Evolutionary conservation across 2,113 vertebrate species (phyloP).

Genomic region (Leptobrachium ailaonicum): DNA sequence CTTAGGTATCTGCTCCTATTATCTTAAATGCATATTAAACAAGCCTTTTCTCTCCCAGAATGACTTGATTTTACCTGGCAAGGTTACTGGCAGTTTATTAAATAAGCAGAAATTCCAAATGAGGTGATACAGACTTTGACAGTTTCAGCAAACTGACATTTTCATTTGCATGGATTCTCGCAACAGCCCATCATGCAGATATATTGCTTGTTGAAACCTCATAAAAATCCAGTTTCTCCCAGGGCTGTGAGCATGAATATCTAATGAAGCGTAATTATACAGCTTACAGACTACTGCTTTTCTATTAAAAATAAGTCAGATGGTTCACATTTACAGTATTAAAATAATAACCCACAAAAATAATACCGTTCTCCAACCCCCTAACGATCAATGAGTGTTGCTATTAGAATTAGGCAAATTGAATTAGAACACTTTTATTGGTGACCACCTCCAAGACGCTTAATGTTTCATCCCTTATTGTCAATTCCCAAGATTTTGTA

Average conservation of each 20-base stretch:
- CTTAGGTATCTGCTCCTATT: slow-evolving; percentile 43
- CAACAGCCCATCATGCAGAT: slow-evolving; percentile 55
- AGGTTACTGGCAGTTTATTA: slow-evolving; percentile 54
- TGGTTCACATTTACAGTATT: slow-evolving; percentile 23
- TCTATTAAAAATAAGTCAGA: slow-evolving; percentile 34
- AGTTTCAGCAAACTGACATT: slow-evolving; percentile 61
- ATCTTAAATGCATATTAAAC: slow-evolving; percentile 50
- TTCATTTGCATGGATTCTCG: slow-evolving; percentile 61
- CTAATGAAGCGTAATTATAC: slow-evolving; percentile 57
- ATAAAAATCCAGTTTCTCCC: slow-evolving; percentile 59
- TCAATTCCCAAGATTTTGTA: neutral
- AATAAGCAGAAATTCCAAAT: slow-evolving; percentile 58
- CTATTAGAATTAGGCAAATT: slow-evolving; percentile 12
- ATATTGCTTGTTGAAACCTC: slow-evolving; percentile 61
- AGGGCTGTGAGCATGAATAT: slow-evolving; percentile 53
- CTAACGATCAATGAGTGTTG: slow-evolving; percentile 11
- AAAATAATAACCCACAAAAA: slow-evolving; percentile 32
- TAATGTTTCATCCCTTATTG: neutral
- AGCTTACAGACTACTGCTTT: slow-evolving; percentile 46
- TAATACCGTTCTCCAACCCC: slow-evolving; percentile 31
- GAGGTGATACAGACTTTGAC: slow-evolving; percentile 59
- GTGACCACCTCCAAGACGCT: neutral
- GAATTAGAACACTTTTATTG: slow-evolving; percentile 4
- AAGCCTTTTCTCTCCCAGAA: slow-evolving; percentile 45
- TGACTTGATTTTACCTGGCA: slow-evolving; percentile 52